phyloP scores from a whole-genome alignment of 53 echinoderm and acorn worm genomes.

The Luidia sarsii region DNA sequence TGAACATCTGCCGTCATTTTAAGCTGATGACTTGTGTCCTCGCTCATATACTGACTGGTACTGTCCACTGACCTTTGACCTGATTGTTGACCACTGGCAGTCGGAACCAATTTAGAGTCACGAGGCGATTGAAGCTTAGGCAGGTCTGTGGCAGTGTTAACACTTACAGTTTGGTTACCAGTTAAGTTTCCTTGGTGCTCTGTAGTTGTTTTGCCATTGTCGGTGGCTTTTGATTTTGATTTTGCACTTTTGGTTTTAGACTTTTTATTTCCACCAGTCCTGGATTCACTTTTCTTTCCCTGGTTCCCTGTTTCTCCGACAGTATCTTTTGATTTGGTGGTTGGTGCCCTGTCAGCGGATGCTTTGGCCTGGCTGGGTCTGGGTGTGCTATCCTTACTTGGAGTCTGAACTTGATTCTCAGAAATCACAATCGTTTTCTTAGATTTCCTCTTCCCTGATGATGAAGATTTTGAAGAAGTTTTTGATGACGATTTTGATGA shows the following conservation, averaged over 20 bases:
- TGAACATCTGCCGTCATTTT: background rate
- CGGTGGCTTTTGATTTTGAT: background rate
- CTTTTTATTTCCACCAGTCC: background rate
- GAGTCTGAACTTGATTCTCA: background rate
- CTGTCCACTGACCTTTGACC: conserved; percentile 16
- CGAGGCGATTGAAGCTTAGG: background rate
- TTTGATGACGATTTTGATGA: background rate
- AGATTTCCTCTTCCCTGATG: background rate
- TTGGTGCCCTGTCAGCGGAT: background rate
- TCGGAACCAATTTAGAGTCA: background rate
- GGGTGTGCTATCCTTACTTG: background rate
- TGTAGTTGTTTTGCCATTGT: background rate
- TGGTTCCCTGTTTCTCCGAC: background rate
- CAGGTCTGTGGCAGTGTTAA: background rate
- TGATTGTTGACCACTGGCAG: background rate
- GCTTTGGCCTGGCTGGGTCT: background rate
- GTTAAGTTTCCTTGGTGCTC: conserved; percentile 6
- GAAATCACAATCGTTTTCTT: background rate
- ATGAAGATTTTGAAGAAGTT: background rate
- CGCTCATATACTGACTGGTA: background rate
- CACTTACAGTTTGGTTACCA: background rate
- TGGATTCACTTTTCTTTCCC: background rate
- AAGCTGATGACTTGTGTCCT: background rate
- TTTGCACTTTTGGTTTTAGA: background rate
- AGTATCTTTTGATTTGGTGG: background rate